Evolutionary conservation across 2,113 vertebrate genomes (phyloP).

Genomic region (Propithecus coquereli): DNA sequence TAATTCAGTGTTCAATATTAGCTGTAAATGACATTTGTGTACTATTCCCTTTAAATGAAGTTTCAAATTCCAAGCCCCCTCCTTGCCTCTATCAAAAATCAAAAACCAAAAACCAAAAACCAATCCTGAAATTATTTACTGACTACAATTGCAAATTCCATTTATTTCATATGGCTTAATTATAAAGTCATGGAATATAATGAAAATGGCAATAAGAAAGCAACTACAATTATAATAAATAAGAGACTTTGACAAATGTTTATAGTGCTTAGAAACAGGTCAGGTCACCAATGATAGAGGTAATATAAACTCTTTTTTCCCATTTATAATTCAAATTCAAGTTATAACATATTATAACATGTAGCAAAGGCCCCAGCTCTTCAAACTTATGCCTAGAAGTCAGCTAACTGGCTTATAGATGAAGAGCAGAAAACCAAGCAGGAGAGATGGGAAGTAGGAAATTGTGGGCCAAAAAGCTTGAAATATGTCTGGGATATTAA

Average conservation of each 20-base stretch:
- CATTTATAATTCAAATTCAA: slow-evolving; percentile 46
- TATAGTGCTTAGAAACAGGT: neutral
- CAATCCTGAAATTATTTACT: slow-evolving; percentile 25
- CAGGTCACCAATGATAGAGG: neutral
- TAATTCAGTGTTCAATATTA: slow-evolving; percentile 11
- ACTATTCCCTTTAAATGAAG: neutral
- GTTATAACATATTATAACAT: neutral
- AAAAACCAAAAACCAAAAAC: slow-evolving; percentile 45
- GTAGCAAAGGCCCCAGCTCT: neutral
- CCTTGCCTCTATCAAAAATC: slow-evolving; percentile 33
- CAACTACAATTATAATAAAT: slow-evolving; percentile 58
- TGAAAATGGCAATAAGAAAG: slow-evolving; percentile 48
- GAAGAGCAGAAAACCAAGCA: neutral
- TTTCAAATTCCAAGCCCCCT: slow-evolving; percentile 30
- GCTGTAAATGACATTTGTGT: neutral
- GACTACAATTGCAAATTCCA: slow-evolving; percentile 10
- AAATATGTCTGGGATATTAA: neutral
- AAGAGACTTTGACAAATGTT: slow-evolving; percentile 27
- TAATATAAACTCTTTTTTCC: neutral
- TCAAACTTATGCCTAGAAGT: neutral
- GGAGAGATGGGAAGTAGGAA: neutral
- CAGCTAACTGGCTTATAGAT: neutral
- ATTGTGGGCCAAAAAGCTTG: neutral
- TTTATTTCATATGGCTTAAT: slow-evolving; percentile 54
- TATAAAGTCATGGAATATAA: slow-evolving; percentile 42